A percentile compares a stretch with the other conserved stretches of the same genome.
phyloP scores from a whole-genome alignment of 2,797 vertebrate species.

The Sparidentex hasta region DNA sequence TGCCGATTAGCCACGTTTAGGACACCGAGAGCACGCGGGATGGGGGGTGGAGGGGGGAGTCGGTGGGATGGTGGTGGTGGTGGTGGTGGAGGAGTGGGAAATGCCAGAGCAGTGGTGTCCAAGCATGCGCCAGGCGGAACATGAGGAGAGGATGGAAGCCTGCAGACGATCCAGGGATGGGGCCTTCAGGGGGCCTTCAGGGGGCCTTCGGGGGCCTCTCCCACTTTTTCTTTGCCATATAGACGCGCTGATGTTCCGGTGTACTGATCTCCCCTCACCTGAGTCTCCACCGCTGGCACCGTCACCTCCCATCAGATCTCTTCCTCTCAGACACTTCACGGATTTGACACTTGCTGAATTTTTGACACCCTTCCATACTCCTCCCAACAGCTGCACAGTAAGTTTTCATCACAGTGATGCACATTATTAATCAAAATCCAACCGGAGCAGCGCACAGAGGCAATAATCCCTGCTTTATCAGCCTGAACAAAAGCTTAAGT shows the following conservation, averaged over 20 bases:
- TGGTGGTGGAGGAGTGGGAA: constrained; percentile 64
- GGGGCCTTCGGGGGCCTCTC: background rate
- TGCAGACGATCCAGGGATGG: background rate
- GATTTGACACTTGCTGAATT: background rate
- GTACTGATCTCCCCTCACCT: constrained; percentile 26
- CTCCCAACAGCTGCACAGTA: background rate
- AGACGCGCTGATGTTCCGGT: background rate
- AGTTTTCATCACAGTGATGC: constrained; percentile 9
- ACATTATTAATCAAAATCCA: constrained; percentile 34
- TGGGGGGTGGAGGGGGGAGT: constrained; percentile 80
- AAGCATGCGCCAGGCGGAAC: constrained; percentile 58
- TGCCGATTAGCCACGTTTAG: constrained; percentile 99
- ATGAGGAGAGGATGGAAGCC: constrained; percentile 35
- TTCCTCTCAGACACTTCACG: background rate
- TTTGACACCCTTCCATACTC: constrained; percentile 8
- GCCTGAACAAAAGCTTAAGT: background rate
- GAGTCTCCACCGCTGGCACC: background rate
- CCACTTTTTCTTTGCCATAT: background rate
- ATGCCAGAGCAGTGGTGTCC: constrained; percentile 58
- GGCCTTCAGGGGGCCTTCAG: background rate
- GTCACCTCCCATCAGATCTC: no score
- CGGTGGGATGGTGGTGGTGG: constrained; percentile 78
- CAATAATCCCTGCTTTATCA: constrained; percentile 24
- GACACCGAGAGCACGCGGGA: constrained; percentile 93
- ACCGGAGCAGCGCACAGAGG: constrained; percentile 12